Evolutionary conservation across 1,140 invertebrate genomes (phyloP).

Genomic region (Drosophila ogumai): DNA sequence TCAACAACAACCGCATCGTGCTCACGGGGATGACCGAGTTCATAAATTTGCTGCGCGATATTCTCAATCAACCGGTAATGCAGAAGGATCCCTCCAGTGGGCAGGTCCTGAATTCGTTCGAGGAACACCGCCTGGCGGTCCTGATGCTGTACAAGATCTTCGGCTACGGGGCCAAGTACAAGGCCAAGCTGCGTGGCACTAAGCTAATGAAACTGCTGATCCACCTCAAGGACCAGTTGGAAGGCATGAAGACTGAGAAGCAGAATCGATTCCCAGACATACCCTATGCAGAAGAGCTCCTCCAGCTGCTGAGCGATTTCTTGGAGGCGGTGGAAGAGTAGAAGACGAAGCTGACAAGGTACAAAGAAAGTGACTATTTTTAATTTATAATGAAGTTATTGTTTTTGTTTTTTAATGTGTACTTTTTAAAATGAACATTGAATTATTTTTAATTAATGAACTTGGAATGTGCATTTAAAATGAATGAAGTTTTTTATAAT

Average conservation of each 20-base stretch:
- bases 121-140: constrained; percentile 60
- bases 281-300: constrained; percentile 22
- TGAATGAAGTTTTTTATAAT: no score
- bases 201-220: constrained; percentile 53
- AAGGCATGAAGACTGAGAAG: background rate
- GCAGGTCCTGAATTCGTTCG: constrained; percentile 21
- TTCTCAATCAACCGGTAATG: constrained; percentile 32
- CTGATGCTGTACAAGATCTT: constrained; percentile 71
- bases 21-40: constrained; percentile 51
- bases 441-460: background rate
- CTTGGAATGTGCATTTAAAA: background rate
- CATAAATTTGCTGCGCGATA: constrained; percentile 50
- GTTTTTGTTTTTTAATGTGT: constrained; percentile 26
- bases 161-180: constrained; percentile 66
- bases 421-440: constrained; percentile 2
- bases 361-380: constrained; percentile 7
- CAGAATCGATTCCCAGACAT: constrained; percentile 1
- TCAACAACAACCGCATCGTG: constrained; percentile 47
- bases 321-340: constrained; percentile 23
- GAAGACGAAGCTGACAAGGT: constrained; percentile 4
- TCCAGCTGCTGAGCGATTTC: constrained; percentile 14
- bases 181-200: constrained; percentile 64
- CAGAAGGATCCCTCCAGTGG: background rate
- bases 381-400: constrained; percentile 15
- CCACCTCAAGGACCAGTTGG: constrained; percentile 37